phyloP scores from a whole-genome alignment of 2,113 vertebrate genomes.

The Crotalus viridis region DNA sequence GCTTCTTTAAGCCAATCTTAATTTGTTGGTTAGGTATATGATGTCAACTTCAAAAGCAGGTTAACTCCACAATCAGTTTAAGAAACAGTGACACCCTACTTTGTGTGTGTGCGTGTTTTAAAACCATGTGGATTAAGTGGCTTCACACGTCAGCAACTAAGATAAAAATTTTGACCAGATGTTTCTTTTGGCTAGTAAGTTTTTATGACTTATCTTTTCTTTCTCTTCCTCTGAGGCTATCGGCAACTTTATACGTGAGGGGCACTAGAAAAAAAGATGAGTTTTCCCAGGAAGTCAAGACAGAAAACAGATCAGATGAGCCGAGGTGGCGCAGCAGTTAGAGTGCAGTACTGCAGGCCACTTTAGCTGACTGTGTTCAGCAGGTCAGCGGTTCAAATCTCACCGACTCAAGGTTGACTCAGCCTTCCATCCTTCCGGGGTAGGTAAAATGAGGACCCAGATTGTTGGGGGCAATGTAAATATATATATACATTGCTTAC shows the following conservation, averaged over 20 bases:
- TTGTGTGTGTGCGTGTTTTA: neutral
- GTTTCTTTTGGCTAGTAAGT: neutral
- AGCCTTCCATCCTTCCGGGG: too few species aligned
- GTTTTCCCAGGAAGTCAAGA: neutral
- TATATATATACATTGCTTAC: too few species aligned
- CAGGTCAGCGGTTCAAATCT: too few species aligned
- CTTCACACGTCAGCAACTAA: neutral
- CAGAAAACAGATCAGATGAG: neutral
- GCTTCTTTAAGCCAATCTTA: neutral
- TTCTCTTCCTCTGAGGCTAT: too few species aligned
- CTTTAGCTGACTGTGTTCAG: too few species aligned
- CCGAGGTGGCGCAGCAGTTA: too few species aligned
- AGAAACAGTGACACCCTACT: neutral
- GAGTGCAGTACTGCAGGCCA: too few species aligned
- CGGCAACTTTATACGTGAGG: neutral
- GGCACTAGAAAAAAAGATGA: neutral
- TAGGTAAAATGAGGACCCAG: too few species aligned
- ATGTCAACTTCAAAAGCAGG: neutral
- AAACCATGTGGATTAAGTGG: neutral
- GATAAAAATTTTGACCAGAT: neutral
- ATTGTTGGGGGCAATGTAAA: too few species aligned
- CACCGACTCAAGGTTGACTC: too few species aligned
- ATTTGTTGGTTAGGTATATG: neutral
- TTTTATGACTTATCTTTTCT: neutral
- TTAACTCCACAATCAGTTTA: neutral